These are phyloP conservation scores for Dicyrtomina minuta DNA, from an alignment of 2,888 invertebrate species.

Conservation along the genomic window DNA sequence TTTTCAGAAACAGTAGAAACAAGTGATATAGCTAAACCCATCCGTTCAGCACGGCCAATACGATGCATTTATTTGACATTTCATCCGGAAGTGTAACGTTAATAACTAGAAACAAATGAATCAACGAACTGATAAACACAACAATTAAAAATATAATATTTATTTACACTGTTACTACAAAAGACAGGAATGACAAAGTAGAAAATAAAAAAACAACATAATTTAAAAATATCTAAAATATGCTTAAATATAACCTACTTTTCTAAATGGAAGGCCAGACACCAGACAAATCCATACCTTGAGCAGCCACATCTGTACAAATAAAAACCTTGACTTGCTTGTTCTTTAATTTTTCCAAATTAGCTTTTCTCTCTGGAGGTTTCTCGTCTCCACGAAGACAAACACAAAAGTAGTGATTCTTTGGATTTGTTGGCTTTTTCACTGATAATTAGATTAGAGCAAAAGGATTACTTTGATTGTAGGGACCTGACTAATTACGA, in stretches of 20 bases:
- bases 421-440: constrained; percentile 52
- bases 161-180: constrained; percentile 6
- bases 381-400: constrained; percentile 96
- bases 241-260: constrained; percentile 58
- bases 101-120: constrained; percentile 70
- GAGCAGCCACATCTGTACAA: constrained; percentile 98
- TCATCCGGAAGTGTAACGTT: constrained; percentile 99
- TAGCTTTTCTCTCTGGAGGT: constrained; percentile 85
- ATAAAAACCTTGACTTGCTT: constrained; percentile 83
- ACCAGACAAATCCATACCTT: constrained; percentile 98
- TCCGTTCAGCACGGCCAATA: constrained; percentile 96
- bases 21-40: constrained; percentile 97
- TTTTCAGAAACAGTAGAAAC: constrained; percentile 94
- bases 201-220: constrained; percentile 3
- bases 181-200: too few relatives aligned
- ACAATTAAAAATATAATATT: too few relatives aligned
- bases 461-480: not conserved
- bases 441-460: constrained; percentile 34
- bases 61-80: constrained; percentile 99
- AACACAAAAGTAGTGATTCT: constrained; percentile 65
- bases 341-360: constrained; percentile 87
- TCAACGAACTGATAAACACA: not conserved
- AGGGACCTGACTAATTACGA: not conserved
- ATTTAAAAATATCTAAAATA: too few relatives aligned
- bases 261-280: constrained; percentile 85